phyloP scores from a whole-genome alignment of 2,113 vertebrate genomes.

The Laticauda laticaudata region DNA sequence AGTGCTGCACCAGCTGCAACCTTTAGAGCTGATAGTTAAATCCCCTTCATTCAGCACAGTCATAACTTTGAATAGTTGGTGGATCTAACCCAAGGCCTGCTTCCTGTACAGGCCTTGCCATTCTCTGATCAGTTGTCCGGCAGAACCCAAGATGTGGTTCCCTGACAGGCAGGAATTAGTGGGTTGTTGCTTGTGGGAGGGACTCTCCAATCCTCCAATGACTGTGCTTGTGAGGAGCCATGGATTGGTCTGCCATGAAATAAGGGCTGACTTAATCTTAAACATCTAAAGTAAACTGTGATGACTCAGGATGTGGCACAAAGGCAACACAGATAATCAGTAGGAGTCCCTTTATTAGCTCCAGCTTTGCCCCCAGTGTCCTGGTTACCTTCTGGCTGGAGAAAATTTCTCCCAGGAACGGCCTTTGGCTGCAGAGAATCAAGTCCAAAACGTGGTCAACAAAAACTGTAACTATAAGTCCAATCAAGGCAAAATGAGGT shows the following conservation, averaged over 20 bases:
- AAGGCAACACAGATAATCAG: too few species aligned
- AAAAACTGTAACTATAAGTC: too few species aligned
- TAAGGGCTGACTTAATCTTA: not conserved
- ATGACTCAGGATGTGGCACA: too few species aligned
- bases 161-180: not conserved
- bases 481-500: too few species aligned
- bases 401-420: too few species aligned
- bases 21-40: not conserved
- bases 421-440: too few species aligned
- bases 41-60: not conserved
- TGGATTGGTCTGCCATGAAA: not conserved
- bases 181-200: not conserved
- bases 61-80: not conserved
- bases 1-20: not conserved
- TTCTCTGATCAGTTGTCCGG: not conserved
- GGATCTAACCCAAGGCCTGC: not conserved
- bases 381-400: too few species aligned
- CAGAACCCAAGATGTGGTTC: not conserved
- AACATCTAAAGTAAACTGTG: too few species aligned
- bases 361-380: too few species aligned
- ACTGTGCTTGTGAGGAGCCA: not conserved
- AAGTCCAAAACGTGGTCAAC: too few species aligned
- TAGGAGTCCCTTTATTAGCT: too few species aligned
- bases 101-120: not conserved
- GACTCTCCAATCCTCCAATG: not conserved